Base-by-base conservation (phyloP, 64 coral and sea anemone species). In the Montipora efflorescens region DNA sequence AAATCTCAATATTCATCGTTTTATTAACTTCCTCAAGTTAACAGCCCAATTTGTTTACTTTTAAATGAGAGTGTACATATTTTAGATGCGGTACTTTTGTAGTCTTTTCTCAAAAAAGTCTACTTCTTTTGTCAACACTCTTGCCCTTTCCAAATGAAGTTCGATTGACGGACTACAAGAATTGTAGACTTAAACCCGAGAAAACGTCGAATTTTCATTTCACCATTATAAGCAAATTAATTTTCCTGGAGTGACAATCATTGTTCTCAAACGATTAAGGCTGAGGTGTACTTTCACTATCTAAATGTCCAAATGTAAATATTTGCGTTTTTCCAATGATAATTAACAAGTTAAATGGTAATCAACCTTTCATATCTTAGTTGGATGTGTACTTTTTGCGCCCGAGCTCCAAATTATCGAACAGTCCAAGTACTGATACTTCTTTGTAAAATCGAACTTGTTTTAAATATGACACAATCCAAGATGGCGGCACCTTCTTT, bases 261-360 rank as follows among this genome's bases (percentile, higher is more conserved):
- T 16, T 20, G 19, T 51, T 72, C 8, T 20, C 3, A 12, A 18
- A 67, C 48, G 64, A 86, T 86, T 70, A 67, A 66, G 1, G 28
- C n/a, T 15, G 45, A 67, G 28, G 2, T 5, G 45, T 84, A 12
- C 19, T 71, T 86, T 86, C 82, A 72, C 71, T 11, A 50, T 21
- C 18, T 11, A 23, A 1, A 0, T 22, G 7, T 9, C 20, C 14
- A 48, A 71, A 48, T 71, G 82, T 86, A 70, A 86, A 86, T 86
- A 72, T 86, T 86, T 86, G 82, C 20, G 82, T 51, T 85, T 86
- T 45, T 86, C 9, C 18, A 86, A 18, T 86, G 66, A 15, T 72
- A 86, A 86, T 86, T 86, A 86, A 72, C 82, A 49, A 6, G 70
- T 86, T 22, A 86, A 71, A 86, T 86, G 82, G 18, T 71, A 86